Conservation (phyloP, 92 coral and sea anemone species). For the Phymanthus crucifer region DNA sequence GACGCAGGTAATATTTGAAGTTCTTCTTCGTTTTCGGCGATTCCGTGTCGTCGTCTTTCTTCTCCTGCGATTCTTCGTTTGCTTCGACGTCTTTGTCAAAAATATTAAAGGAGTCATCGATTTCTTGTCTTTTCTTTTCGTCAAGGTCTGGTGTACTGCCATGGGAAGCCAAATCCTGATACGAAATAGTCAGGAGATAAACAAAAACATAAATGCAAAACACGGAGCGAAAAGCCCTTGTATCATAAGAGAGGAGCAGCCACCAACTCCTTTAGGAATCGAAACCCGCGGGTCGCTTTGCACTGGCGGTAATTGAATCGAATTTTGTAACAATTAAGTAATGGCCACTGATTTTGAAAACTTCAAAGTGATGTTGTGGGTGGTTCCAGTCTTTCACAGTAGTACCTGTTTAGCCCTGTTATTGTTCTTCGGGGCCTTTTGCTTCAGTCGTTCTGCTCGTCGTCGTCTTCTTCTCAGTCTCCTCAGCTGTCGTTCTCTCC, state of each 20-base stretch:
- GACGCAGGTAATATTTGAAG: conserved; percentile 73
- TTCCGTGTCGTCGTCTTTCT: conserved; percentile 16
- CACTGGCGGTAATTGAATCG: too few relatives aligned
- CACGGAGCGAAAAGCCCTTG: too few relatives aligned
- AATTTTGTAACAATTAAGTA: too few relatives aligned
- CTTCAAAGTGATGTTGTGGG: too few relatives aligned
- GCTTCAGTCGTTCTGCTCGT: conserved; percentile 36
- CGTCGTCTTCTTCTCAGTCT: conserved; percentile 44
- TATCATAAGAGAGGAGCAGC: too few relatives aligned
- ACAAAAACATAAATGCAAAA: background rate
- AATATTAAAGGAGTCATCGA: conserved; percentile 43
- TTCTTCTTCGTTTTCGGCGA: conserved; percentile 35
- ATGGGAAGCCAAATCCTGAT: background rate
- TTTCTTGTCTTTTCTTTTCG: conserved; percentile 10
- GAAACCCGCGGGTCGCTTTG: too few relatives aligned
- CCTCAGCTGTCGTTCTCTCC: conserved; percentile 66
- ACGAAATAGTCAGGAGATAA: background rate
- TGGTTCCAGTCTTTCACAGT: background rate
- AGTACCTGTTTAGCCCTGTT: background rate
- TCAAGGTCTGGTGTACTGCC: background rate
- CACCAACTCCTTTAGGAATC: too few relatives aligned
- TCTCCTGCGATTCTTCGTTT: conserved; percentile 12
- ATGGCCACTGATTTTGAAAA: too few relatives aligned
- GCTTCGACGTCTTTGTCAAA: conserved; percentile 56
- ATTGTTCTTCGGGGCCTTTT: background rate